Percentiles rank a stretch among this genome's conserved stretches.
Evolutionary conservation across 53 echinoderm and acorn worm species (phyloP).

Genomic region (Arbacia lixula): DNA sequence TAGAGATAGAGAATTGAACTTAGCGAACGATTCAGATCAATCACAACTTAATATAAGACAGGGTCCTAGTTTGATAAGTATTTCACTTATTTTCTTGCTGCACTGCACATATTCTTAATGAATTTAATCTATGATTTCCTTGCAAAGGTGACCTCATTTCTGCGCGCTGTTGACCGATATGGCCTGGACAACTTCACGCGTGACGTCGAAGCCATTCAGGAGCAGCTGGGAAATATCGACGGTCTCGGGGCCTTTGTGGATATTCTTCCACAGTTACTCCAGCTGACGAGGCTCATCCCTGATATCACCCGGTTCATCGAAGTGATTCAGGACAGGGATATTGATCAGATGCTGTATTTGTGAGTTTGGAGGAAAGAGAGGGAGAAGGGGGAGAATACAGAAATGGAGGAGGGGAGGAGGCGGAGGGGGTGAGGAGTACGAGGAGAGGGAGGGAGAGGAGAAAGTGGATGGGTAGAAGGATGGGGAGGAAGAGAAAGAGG

Average conservation of each 20-base stretch:
- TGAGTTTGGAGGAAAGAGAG: constrained; percentile 2
- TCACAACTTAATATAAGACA: no score
- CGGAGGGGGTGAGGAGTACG: no score
- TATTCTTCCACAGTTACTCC: constrained; percentile 55
- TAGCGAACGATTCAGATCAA: no score
- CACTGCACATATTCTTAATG: no score
- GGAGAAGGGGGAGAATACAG: no score
- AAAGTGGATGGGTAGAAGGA: no score
- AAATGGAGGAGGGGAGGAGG: no score
- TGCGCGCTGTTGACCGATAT: constrained; percentile 3
- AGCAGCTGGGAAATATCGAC: constrained; percentile 42
- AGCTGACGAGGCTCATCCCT: constrained; percentile 33
- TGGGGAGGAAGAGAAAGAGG: no score
- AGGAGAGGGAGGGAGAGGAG: no score
- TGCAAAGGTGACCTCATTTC: constrained; percentile 16
- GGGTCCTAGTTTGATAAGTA: no score
- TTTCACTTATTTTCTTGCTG: no score
- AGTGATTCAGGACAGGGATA: background rate
- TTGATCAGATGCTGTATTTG: background rate
- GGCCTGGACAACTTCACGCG: constrained; percentile 25
- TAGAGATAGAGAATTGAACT: no score
- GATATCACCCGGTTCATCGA: constrained; percentile 35
- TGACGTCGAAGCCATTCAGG: constrained; percentile 6
- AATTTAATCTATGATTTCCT: background rate
- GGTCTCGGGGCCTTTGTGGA: constrained; percentile 51